phyloP scores from a whole-genome alignment of 2,113 vertebrate species.

The Protobothrops flavoviridis region DNA sequence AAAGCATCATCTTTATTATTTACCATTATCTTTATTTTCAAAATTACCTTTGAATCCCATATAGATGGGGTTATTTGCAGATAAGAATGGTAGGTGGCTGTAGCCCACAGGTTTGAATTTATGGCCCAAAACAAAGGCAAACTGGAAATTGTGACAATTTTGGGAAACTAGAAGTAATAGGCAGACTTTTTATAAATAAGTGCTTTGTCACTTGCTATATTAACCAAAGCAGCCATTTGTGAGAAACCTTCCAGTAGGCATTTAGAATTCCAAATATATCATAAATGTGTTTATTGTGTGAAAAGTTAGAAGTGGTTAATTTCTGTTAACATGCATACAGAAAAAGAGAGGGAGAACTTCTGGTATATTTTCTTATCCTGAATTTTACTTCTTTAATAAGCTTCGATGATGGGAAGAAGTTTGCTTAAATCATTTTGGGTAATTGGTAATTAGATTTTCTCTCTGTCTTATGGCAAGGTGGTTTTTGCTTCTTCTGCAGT shows the following conservation, averaged over 20 bases:
- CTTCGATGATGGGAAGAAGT: background rate
- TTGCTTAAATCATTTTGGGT: background rate
- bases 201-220: background rate
- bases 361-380: background rate
- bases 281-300: background rate
- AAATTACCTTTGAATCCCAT: background rate
- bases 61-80: background rate
- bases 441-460: background rate
- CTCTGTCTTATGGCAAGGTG: background rate
- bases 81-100: background rate
- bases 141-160: background rate
- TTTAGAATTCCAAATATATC: background rate
- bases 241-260: background rate
- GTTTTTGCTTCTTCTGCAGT: background rate
- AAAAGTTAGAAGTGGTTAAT: background rate
- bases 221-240: background rate
- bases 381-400: background rate
- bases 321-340: background rate
- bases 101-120: background rate
- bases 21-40: background rate
- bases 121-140: background rate
- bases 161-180: background rate
- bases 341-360: background rate
- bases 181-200: background rate
- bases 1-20: background rate